Base-by-base conservation (phyloP, 92 coral and sea anemone genomes). In the Porites divaricata region DNA sequence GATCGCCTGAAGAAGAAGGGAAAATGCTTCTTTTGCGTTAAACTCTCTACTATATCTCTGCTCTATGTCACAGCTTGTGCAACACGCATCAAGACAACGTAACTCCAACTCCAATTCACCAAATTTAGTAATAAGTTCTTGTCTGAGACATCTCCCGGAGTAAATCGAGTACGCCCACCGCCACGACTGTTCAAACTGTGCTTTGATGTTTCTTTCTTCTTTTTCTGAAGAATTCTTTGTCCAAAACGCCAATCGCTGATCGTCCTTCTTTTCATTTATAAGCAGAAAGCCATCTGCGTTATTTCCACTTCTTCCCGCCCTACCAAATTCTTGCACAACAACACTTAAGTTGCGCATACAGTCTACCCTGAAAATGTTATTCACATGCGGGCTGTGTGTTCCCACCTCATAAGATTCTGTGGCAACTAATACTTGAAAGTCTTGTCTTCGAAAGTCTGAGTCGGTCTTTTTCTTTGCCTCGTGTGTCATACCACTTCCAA, bases 311-410 rank as follows among this genome's bases (percentile, higher is more conserved):
- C 90, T 56, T 41, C 90, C 90, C 14, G 85, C 90, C 61, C 88
- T 81, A 4, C 93, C 93, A 78, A 90, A 86, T 59, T 90, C 88
- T 76, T 86, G 90, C 22, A 86, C 49, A 3, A 86, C 65, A 7
- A 90, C 93, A 26, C 84, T 52, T 0, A 61, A 77, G 20, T 90
- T 90, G 8, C 88, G n/a, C 90, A 90, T 90, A 72, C 93, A 90
- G 4, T 90, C 93, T 9, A 88, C 23, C 15, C 85, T 50, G 5
- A 88, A 25, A 20, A 88, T 63, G 21, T 57, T 69, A 64, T 87
- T 62, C 0, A 90, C 91, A 58, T 86, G 93, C 1, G 93, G 93
- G 51, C 81, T 81, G 71, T 90, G 93, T 26, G 35, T 26, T 26
- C 35, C 35, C 35, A 26, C 35, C 35, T 26, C 35, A 26, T 26